Evolutionary conservation across 2,113 vertebrate species (phyloP).

Genomic region (Nansenia antarctica): DNA sequence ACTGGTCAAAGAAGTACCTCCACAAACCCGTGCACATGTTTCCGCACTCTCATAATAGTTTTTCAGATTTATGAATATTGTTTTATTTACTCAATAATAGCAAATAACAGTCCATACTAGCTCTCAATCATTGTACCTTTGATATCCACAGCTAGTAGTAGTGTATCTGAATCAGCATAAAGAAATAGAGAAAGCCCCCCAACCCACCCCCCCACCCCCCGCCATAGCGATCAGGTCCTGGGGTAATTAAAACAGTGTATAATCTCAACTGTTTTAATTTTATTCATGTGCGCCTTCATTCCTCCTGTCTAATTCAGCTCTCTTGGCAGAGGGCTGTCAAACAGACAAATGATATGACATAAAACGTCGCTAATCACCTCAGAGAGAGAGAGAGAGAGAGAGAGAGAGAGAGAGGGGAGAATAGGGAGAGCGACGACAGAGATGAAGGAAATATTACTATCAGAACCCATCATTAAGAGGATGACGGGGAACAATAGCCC

Average conservation of each 20-base stretch:
- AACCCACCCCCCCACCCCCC: too few relatives aligned
- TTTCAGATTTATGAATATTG: too few relatives aligned
- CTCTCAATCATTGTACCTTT: too few relatives aligned
- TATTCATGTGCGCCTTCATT: slow-evolving; percentile 46
- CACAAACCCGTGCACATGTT: too few relatives aligned
- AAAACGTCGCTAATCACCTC: slow-evolving; percentile 61
- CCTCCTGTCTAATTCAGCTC: slow-evolving; percentile 56
- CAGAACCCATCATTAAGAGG: slow-evolving; percentile 72
- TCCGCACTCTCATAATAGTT: too few relatives aligned
- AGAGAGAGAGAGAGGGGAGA: too few relatives aligned
- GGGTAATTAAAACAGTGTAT: slow-evolving; percentile 76
- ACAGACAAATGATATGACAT: slow-evolving; percentile 61
- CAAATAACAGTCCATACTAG: too few relatives aligned
- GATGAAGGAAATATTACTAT: slow-evolving; percentile 81
- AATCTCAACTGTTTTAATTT: slow-evolving; percentile 56
- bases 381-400: slow-evolving; percentile 30
- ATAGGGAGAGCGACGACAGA: slow-evolving; percentile 37
- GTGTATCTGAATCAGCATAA: slow-evolving; percentile 21
- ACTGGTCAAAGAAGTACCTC: too few relatives aligned
- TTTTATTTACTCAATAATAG: too few relatives aligned
- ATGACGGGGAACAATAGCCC: slow-evolving; percentile 76
- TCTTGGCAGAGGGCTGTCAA: slow-evolving; percentile 56
- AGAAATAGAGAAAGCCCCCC: slow-evolving; percentile 73
- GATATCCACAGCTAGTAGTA: too few relatives aligned
- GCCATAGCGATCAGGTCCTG: slow-evolving; percentile 70